phyloP scores from a whole-genome alignment of 2,113 vertebrate species.

The Zosterops lateralis region DNA sequence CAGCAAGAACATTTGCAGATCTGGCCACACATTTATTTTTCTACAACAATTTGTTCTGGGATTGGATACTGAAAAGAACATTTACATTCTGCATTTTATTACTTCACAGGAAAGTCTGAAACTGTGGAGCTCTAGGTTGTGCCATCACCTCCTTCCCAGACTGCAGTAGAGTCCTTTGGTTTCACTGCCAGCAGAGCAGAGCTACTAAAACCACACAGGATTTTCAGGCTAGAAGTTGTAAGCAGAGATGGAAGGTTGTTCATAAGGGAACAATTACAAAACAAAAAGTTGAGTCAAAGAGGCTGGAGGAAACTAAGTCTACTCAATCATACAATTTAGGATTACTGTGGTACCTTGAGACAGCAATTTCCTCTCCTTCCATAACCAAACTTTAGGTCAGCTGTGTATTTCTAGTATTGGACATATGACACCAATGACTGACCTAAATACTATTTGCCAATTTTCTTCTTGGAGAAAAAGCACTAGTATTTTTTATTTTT shows the following conservation, averaged over 20 bases:
- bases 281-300: background rate
- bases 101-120: background rate
- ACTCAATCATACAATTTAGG: background rate
- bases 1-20: background rate
- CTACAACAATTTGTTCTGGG: background rate
- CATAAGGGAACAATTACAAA: background rate
- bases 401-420: background rate
- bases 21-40: background rate
- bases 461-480: background rate
- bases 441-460: background rate
- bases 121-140: background rate
- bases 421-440: background rate
- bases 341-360: background rate
- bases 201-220: background rate
- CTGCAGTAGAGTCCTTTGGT: background rate
- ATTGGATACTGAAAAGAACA: background rate
- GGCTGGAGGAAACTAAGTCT: background rate
- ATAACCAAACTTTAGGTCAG: background rate
- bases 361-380: background rate
- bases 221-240: background rate
- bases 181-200: background rate
- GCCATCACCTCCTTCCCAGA: background rate
- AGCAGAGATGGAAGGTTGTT: background rate
- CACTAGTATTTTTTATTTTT: background rate
- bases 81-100: background rate